These are phyloP conservation scores for Pseudomugil tenellus DNA, from an alignment of 2,797 vertebrate genomes.

Conservation along the genomic window DNA sequence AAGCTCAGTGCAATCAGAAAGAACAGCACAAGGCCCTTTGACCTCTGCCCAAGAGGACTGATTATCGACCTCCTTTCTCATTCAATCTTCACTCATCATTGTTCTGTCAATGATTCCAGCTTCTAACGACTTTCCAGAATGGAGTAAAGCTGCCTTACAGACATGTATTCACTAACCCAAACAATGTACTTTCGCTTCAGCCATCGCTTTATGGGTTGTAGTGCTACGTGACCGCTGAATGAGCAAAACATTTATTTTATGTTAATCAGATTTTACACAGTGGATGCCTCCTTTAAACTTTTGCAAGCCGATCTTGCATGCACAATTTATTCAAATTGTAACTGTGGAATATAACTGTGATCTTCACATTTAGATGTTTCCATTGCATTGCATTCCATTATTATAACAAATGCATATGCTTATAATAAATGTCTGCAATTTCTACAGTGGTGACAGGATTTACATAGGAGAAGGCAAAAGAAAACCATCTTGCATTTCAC, in stretches of 20 bases:
- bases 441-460: slow-evolving; percentile 34
- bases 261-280: slow-evolving; percentile 18
- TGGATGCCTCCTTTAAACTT: slow-evolving; percentile 8
- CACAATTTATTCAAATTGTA: slow-evolving; percentile 26
- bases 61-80: slow-evolving; percentile 69
- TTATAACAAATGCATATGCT: slow-evolving; percentile 35
- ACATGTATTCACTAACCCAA: slow-evolving; percentile 55
- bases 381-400: too few species aligned
- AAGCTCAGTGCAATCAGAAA: slow-evolving; percentile 61
- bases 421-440: slow-evolving; percentile 36
- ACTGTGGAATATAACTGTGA: slow-evolving; percentile 17
- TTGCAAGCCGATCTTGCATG: slow-evolving; percentile 23
- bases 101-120: slow-evolving; percentile 67
- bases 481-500: slow-evolving; percentile 45
- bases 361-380: slow-evolving; percentile 11
- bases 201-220: slow-evolving; percentile 30
- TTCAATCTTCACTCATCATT: slow-evolving; percentile 76
- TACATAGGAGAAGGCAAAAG: slow-evolving; percentile 39
- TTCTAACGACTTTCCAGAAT: slow-evolving; percentile 58
- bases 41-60: slow-evolving; percentile 54
- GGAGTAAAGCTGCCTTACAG: slow-evolving; percentile 31
- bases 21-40: slow-evolving; percentile 60
- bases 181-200: slow-evolving; percentile 49
- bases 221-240: slow-evolving; percentile 45
- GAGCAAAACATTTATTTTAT: slow-evolving; percentile 40